These are phyloP conservation scores for Anguilla obscura DNA, from an alignment of 2,797 vertebrate genomes.

Conservation along the genomic window DNA sequence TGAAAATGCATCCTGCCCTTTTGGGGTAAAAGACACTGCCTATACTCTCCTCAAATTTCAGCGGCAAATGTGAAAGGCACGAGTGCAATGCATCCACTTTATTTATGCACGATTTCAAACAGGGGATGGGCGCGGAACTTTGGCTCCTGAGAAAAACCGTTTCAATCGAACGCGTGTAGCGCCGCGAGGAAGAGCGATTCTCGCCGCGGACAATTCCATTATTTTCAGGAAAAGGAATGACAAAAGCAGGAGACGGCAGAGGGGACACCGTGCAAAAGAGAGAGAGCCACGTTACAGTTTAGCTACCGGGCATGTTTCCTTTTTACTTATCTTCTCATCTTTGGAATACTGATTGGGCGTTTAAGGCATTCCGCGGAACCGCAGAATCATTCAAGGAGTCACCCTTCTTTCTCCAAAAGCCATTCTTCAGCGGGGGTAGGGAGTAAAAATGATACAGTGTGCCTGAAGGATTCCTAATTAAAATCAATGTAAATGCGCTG, in stretches of 20 bases:
- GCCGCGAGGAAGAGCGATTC: not conserved
- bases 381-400: not conserved
- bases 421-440: constrained; percentile 27
- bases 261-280: not conserved
- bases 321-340: constrained; percentile 3
- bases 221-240: not conserved
- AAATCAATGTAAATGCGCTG: constrained; percentile 51
- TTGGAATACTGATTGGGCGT: not conserved
- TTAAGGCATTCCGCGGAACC: constrained; percentile 13
- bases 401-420: constrained; percentile 8
- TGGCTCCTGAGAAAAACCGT: not conserved
- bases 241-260: not conserved
- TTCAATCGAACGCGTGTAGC: not conserved
- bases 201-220: not conserved
- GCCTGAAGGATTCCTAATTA: constrained; percentile 50
- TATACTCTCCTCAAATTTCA: not conserved
- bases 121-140: not conserved
- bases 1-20: not conserved
- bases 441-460: constrained; percentile 36
- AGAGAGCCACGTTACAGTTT: not conserved
- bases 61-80: not conserved
- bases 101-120: not conserved
- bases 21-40: not conserved
- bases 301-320: not conserved
- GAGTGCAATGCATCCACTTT: not conserved